A percentile compares a stretch with the other conserved stretches of the same genome.
These are phyloP conservation scores for Chelidonichthys spinosus DNA, from an alignment of 2,797 vertebrate species.

Conservation along the genomic window DNA sequence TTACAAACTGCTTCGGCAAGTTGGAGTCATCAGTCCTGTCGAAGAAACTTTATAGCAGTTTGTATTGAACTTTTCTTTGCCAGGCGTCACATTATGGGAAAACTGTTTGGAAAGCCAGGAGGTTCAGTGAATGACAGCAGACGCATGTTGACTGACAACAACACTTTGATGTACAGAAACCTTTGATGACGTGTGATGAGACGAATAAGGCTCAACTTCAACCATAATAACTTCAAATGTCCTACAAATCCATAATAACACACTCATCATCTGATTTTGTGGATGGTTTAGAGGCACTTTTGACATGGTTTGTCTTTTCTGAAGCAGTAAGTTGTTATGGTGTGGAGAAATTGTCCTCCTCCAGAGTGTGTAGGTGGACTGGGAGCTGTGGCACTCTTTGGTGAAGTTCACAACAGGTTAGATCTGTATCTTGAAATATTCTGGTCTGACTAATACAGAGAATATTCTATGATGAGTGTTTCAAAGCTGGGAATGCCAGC, in stretches of 20 bases:
- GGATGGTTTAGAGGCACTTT: too few relatives aligned
- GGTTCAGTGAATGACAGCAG: background rate
- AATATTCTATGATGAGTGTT: background rate
- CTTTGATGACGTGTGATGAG: background rate
- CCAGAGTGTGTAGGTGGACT: too few relatives aligned
- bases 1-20: background rate
- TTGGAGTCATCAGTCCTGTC: conserved; percentile 1
- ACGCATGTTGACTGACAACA: background rate
- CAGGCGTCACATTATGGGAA: background rate
- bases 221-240: background rate
- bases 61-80: too few relatives aligned
- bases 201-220: background rate
- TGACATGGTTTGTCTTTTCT: too few relatives aligned
- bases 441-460: background rate
- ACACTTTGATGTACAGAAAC: background rate
- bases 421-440: conserved; percentile 16
- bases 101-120: conserved; percentile 4
- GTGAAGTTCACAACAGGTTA: background rate
- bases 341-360: background rate
- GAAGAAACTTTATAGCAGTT: too few relatives aligned
- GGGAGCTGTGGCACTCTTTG: background rate
- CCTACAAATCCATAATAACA: background rate
- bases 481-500: background rate
- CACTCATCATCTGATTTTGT: too few relatives aligned
- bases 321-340: too few relatives aligned